Conservation (phyloP, 2,797 vertebrate genomes). For the Oreochromis grahami region DNA sequence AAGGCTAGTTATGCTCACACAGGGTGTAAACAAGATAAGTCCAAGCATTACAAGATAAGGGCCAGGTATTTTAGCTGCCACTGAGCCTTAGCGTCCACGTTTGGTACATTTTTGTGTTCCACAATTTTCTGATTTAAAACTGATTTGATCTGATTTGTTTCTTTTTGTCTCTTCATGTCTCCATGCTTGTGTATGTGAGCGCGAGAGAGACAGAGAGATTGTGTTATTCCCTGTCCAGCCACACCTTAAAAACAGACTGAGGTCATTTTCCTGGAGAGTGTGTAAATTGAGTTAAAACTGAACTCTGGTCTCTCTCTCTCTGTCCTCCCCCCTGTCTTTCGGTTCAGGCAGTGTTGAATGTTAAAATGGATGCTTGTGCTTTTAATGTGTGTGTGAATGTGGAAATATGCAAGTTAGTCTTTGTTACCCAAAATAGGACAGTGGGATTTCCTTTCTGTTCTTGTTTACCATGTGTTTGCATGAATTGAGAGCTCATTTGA, state of each 20-base stretch:
- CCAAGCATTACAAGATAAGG: background rate
- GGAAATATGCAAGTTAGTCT: background rate
- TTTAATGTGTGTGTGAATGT: background rate
- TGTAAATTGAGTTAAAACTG: constrained; percentile 53
- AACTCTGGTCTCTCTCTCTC: background rate
- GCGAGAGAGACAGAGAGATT: background rate
- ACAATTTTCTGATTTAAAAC: background rate
- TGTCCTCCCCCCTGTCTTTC: background rate
- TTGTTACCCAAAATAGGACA: background rate
- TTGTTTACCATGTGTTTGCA: background rate
- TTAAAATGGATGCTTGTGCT: background rate
- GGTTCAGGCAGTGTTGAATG: background rate
- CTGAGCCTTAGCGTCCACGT: constrained; percentile 1
- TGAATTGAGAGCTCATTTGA: background rate
- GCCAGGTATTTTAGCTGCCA: constrained; percentile 23
- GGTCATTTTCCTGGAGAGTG: constrained; percentile 66
- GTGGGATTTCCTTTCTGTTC: background rate
- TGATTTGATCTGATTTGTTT: background rate
- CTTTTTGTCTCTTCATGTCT: background rate
- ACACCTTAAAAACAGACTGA: constrained; percentile 69
- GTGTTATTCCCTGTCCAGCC: constrained; percentile 47
- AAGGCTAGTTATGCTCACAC: background rate
- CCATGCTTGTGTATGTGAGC: constrained; percentile 11
- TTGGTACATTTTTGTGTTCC: constrained; percentile 2
- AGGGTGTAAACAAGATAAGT: constrained; percentile 42